Evolutionary conservation across 1,140 invertebrate species (phyloP).

Genomic region (Aphelinus certus): DNA sequence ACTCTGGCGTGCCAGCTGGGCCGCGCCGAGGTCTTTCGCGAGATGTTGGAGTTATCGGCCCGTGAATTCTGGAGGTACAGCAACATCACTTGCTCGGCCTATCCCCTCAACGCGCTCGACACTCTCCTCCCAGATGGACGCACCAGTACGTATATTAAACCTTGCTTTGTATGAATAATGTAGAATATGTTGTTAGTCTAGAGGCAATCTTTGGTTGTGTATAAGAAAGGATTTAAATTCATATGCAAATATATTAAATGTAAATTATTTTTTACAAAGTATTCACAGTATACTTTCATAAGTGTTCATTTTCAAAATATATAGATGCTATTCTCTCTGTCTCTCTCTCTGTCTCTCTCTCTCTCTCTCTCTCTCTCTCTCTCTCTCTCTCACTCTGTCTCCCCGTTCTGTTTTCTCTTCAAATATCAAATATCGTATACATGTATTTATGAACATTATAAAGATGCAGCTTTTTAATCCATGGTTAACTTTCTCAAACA

Average conservation of each 20-base stretch:
- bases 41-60: slow-evolving; percentile 96
- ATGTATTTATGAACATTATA: no score
- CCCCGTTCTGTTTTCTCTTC: neutral
- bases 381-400: neutral
- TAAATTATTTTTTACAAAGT: no score
- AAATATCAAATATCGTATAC: no score
- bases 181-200: no score
- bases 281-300: no score
- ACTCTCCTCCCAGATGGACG: slow-evolving; percentile 92
- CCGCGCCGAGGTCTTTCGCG: slow-evolving; percentile 93
- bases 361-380: neutral
- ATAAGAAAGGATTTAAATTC: no score
- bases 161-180: no score
- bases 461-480: no score
- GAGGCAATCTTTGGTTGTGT: no score
- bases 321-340: neutral
- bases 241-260: no score
- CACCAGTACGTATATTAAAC: slow-evolving; percentile 79
- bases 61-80: slow-evolving; percentile 98
- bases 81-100: slow-evolving; percentile 98
- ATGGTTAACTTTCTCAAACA: no score
- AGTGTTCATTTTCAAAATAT: no score
- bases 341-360: neutral
- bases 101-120: slow-evolving; percentile 95
- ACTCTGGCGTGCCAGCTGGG: slow-evolving; percentile 96